A percentile compares a stretch with the other conserved stretches of the same genome.
phyloP scores from a whole-genome alignment of 2,113 vertebrate genomes.

The Benitochromis conjunctus region DNA sequence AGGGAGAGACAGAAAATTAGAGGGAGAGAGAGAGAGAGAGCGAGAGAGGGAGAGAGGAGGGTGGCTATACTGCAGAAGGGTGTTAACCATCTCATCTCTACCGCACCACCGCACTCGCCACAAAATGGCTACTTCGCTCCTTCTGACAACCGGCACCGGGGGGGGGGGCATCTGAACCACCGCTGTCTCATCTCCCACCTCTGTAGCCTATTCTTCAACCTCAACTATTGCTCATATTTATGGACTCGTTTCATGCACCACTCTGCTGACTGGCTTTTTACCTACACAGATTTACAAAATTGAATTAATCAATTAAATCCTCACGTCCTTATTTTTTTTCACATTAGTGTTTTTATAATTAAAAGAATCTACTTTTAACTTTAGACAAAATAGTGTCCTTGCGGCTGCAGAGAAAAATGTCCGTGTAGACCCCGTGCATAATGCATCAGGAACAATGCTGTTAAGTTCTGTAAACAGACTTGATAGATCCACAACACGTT shows the following conservation, averaged over 20 bases:
- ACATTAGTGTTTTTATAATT: slow-evolving; percentile 47
- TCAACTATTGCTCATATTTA: slow-evolving; percentile 61
- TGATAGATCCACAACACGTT: background rate
- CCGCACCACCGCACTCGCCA: slow-evolving; percentile 68
- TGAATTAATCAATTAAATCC: slow-evolving; percentile 29
- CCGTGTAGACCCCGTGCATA: background rate
- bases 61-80: slow-evolving; percentile 64
- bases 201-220: slow-evolving; percentile 44
- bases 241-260: slow-evolving; percentile 34
- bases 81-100: slow-evolving; percentile 87
- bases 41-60: slow-evolving; percentile 35
- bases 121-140: slow-evolving; percentile 74
- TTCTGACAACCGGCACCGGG: slow-evolving; percentile 49
- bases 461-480: background rate
- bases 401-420: background rate
- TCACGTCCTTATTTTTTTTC: background rate
- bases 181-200: slow-evolving; percentile 58
- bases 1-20: slow-evolving; percentile 57
- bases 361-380: background rate
- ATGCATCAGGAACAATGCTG: slow-evolving; percentile 4
- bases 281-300: slow-evolving; percentile 15
- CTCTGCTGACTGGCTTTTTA: slow-evolving; percentile 34
- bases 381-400: background rate
- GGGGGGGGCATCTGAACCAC: slow-evolving; percentile 33
- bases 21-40: slow-evolving; percentile 43